Evolutionary conservation across 2,113 vertebrate species (phyloP), one percentile per base, ranked within the genome.

Genomic region (Xyrauchen texanus): DNA sequence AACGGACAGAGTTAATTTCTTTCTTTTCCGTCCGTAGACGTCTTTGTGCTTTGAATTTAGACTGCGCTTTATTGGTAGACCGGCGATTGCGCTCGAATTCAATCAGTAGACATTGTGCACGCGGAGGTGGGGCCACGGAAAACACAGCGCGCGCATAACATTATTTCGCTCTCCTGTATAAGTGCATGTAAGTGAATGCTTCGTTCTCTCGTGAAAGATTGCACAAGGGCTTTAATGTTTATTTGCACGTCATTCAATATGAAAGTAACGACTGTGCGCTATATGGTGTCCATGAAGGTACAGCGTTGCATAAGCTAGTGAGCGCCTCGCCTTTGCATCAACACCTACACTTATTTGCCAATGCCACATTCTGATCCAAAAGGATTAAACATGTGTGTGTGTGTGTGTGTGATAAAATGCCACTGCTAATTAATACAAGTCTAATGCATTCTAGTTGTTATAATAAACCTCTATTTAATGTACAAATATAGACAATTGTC

Each of bases 11-110:
- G 45, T 68, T 34, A 45, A 76, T 65, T 66, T 45, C 13, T 45
- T 62, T 21, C 13, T 8, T 79, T 53, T 75, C 62, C 55, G 42
- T 51, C 34, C 64, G 68, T 52, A 46, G 45, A 8, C 4, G n/a
- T 68, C 6, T 57, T 5, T 45, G 49, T 57, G 0, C 21, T 9
- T 51, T 5, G n/a, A 46, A 12, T 46, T 83, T 12, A 3, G 65
- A 44, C 21, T 5, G 69, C 12, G 76, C 45, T 53, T n/a, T 55
- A 81, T 16, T 13, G 66, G 63, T 44, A 49, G 68, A 67, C 75
- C 15, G 51, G n/a, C 82, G 51, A 63, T 81, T 81, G 79, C 78
- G 68, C 74, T 84, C 64, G 70, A 70, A 81, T 79, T 84, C 60
- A 81, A 76, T 77, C 83, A 34, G 69, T 45, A 81, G 83, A 71